Conservation (phyloP, 2,888 invertebrate species). For the Rhorus exstirpatorius region DNA sequence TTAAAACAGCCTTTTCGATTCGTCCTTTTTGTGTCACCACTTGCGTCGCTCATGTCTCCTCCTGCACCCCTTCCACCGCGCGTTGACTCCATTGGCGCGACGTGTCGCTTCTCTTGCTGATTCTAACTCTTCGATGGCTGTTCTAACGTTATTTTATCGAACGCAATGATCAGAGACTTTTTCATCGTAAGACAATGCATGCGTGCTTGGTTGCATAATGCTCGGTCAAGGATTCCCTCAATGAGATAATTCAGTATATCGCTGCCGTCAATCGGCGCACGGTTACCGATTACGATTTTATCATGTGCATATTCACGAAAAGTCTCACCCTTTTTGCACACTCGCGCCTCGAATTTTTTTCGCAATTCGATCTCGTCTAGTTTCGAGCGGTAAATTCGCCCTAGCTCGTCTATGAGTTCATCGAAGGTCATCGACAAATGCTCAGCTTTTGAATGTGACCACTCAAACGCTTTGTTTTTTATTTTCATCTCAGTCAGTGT, state of each 20-base stretch:
- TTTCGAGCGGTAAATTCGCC: conserved; percentile 56
- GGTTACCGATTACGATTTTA: conserved; percentile 65
- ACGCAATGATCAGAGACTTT: conserved; percentile 41
- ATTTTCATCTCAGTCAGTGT: conserved; percentile 56
- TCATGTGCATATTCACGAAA: conserved; percentile 67
- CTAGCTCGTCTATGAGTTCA: conserved; percentile 56
- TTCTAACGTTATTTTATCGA: conserved; percentile 33
- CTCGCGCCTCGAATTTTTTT: conserved; percentile 59
- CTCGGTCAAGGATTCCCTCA: conserved; percentile 55
- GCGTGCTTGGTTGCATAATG: conserved; percentile 46
- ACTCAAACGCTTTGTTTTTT: conserved; percentile 51
- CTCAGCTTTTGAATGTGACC: conserved; percentile 61
- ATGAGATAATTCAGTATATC: conserved; percentile 49
- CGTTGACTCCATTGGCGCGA: neutral
- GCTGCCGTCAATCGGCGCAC: conserved; percentile 49
- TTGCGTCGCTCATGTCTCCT: neutral
- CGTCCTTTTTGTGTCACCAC: conserved; percentile 6
- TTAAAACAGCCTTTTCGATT: conserved; percentile 37
- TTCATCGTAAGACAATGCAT: conserved; percentile 50
- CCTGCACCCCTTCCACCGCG: neutral
- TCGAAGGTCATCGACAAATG: conserved; percentile 51
- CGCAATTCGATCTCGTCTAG: conserved; percentile 45
- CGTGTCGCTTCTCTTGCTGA: neutral
- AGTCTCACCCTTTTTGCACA: conserved; percentile 54
- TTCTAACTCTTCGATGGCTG: neutral